These are phyloP conservation scores for Eunapius fragilis DNA, from an alignment of 37 sponge, comb jelly and placozoan species.

Conservation along the genomic window DNA sequence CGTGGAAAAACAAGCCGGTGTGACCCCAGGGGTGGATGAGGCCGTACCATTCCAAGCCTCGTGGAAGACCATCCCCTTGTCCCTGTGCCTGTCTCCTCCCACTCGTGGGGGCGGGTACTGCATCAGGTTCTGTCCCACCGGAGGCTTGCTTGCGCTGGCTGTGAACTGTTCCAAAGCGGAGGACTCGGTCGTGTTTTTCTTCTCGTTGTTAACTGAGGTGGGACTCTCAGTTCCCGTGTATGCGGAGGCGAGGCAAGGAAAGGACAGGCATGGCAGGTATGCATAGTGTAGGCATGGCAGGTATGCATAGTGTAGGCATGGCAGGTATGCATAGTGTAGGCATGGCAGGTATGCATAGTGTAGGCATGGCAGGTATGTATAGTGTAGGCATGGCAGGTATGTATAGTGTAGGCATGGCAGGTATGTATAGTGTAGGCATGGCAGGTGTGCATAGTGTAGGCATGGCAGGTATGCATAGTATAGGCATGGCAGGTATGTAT, in stretches of 20 bases:
- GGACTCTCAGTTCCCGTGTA: conserved; percentile 21
- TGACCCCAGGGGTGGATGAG: neutral
- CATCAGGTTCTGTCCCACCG: conserved; percentile 30
- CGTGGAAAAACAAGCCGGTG: neutral
- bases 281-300: neutral
- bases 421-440: no score
- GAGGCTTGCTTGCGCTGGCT: conserved; percentile 41
- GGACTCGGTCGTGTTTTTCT: conserved; percentile 41
- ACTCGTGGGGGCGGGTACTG: conserved; percentile 22
- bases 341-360: no score
- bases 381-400: no score
- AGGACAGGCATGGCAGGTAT: conserved; percentile 19
- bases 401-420: no score
- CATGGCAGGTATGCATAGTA: no score
- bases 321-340: no score
- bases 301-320: no score
- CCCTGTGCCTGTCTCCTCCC: neutral
- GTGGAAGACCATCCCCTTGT: conserved; percentile 16
- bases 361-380: no score
- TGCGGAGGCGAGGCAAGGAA: neutral
- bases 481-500: no score
- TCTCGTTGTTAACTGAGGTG: conserved; percentile 31
- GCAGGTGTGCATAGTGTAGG: no score
- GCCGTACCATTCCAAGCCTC: conserved; percentile 16
- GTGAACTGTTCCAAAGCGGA: conserved; percentile 27